Conservation (phyloP, 2,888 invertebrate species). For the Heliconius cydno region DNA sequence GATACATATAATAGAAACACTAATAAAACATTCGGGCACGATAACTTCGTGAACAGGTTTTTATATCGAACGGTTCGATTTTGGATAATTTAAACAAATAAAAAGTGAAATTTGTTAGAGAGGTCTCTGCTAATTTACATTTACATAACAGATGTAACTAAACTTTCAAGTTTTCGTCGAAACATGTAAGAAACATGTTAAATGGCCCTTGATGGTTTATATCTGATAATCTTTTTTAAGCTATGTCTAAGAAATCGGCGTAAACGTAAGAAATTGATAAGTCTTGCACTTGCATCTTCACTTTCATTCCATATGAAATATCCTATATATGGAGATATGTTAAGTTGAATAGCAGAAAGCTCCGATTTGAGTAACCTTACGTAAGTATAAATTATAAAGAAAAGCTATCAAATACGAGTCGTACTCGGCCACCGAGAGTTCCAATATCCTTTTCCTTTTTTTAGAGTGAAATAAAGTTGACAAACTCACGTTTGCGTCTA, state of each 20-base stretch:
- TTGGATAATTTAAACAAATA: constrained; percentile 41
- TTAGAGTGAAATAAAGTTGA: too few species aligned
- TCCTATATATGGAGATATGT: too few species aligned
- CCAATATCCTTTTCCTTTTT: too few species aligned
- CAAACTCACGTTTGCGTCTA: too few species aligned
- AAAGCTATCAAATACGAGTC: too few species aligned
- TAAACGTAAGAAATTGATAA: not conserved
- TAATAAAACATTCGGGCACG: not conserved
- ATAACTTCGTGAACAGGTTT: not conserved
- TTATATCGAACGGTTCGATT: constrained; percentile 23
- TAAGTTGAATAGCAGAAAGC: too few species aligned
- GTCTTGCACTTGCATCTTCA: not conserved
- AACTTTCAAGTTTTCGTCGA: constrained; percentile 41
- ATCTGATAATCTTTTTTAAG: not conserved
- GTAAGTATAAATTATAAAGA: too few species aligned
- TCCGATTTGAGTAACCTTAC: too few species aligned
- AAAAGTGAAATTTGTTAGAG: constrained; percentile 51
- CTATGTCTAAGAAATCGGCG: not conserved
- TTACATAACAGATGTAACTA: constrained; percentile 46
- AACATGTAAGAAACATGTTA: constrained; percentile 7
- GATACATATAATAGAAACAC: not conserved
- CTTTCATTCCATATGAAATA: not conserved
- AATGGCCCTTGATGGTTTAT: constrained; percentile 31
- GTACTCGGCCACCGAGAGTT: too few species aligned
- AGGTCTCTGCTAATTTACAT: constrained; percentile 47